Evolutionary conservation across 2,113 vertebrate species (phyloP), one percentile per base, ranked within the genome.

Genomic region (Corythornis cristatus): DNA sequence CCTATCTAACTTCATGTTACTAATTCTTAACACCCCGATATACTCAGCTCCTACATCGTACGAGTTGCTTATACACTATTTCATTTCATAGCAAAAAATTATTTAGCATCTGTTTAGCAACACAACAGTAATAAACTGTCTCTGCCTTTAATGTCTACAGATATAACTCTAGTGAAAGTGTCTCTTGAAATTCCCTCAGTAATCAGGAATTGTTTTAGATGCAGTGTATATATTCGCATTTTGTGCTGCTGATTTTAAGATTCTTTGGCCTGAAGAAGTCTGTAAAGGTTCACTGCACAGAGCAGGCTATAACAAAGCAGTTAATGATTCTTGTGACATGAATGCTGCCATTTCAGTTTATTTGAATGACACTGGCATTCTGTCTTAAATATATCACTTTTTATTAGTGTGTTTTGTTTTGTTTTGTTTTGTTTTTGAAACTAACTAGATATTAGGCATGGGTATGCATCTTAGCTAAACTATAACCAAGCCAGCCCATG

Each of bases 401-500:
- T 97, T 88, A 88, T 84, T 93, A 79, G 43, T 62, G 61, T 37
- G 25, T 61, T 37, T 61, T 61, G 29, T 15, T 22, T 43, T 64
- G 29, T 43, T 20, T 4, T 26, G 28, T 28, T 11, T 13, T 6
- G 37, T 19, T 51, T 91, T 87, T 54, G 4, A 86, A 90, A 67
- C 54, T 46, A 56, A 7, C 46, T 78, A 83, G 88, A 15, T 89
- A 48, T 90, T 87, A 94, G 82, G 60, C 83, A 71, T 56, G 90
- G 72, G 11, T 83, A 64, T 85, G 75, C 28, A 80, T 91, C 73
- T 85, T 83, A 88, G 94, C 92, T 96, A 96, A 97, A 97, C 82
- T 95, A 67, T 92, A 97, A 97, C 89, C 93, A 62, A 82, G 48
- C 83, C 83, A 82, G 84, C 75, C 67, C 42, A 15, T 91, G 95